Evolutionary conservation across 2,113 vertebrate species (phyloP), one percentile per base, ranked within the genome.

Genomic region (Neomonachus schauinslandi): DNA sequence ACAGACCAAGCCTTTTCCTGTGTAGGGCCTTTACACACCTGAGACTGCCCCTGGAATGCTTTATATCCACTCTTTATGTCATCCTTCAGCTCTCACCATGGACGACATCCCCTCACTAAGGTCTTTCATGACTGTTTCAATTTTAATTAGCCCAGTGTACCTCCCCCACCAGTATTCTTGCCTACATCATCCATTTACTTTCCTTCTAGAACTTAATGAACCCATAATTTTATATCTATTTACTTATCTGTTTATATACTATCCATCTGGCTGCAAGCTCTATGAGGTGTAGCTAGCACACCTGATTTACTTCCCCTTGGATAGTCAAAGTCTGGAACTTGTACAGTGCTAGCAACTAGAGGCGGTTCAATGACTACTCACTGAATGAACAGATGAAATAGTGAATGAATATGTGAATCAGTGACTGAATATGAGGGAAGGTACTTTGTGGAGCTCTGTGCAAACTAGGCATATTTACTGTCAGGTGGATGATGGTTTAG

Each of bases 51-150:
- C 51, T 1, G 3, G 6, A 49, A 67, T 51, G 24, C 39, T 39
- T 42, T 21, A 5, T n/a, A 21, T 22, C 28, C n/a, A 9, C 28
- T 51, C 18, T 42, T 18, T 19, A 4, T 49, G 51, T 14, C 33
- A 13, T 85, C 49, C 28, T 61, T 71, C 6, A 8, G 2, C 12
- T 39, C 4, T 67, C 21, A 11, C 13, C 67, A 14, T 49, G n/a
- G 53, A 42, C 55, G 71, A 19, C 26, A 16, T 86, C 19, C 26
- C 31, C n/a, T 59, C 36, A 31, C 31, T 59, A 4, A 71, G 81
- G 1, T 22, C 31, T 71, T 12, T 46, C 11, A 6, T 80, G 33
- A 8, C 2, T n/a, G 1, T 6, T n/a, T 33, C 72, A 26, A 0
- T 81, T 83, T 63, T 28, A 42, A 74, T 31, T n/a, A 63, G 63